Percentiles rank a stretch among this genome's conserved stretches.
These are phyloP conservation scores for Luscinia luscinia DNA, from an alignment of 2,797 vertebrate species.

Conservation along the genomic window DNA sequence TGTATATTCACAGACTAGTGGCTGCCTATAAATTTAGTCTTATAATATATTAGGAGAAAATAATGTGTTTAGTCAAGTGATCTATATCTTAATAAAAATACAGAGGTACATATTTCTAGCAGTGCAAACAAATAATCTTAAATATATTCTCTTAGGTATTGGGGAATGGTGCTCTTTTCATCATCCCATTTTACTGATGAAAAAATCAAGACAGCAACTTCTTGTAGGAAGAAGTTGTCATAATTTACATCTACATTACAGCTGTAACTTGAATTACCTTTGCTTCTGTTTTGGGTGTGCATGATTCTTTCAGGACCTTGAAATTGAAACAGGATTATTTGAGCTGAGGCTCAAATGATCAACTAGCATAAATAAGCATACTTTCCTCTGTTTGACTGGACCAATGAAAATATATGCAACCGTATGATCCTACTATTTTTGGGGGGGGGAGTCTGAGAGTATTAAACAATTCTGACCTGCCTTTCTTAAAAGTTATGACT, in stretches of 20 bases:
- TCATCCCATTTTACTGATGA: not conserved
- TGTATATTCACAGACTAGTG: not conserved
- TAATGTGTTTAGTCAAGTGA: not conserved
- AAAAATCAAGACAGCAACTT: not conserved
- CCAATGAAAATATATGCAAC: not conserved
- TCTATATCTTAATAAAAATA: constrained; percentile 11
- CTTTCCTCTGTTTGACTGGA: not conserved
- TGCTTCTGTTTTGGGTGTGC: not conserved
- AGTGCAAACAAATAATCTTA: not conserved
- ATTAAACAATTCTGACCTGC: not conserved
- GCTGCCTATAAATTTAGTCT: not conserved
- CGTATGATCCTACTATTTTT: not conserved
- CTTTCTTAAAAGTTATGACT: not conserved
- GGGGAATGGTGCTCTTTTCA: not conserved
- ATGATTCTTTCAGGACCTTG: not conserved
- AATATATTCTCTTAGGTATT: not conserved
- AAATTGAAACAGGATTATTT: not conserved
- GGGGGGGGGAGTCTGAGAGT: not conserved
- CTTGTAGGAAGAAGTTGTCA: not conserved
- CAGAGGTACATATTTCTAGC: not conserved
- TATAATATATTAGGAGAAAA: not conserved
- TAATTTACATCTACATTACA: not conserved
- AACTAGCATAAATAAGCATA: not conserved
- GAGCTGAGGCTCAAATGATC: not conserved
- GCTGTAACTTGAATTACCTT: not conserved